Conservation (phyloP, 92 coral and sea anemone genomes). For the Micromussa lordhowensis region DNA sequence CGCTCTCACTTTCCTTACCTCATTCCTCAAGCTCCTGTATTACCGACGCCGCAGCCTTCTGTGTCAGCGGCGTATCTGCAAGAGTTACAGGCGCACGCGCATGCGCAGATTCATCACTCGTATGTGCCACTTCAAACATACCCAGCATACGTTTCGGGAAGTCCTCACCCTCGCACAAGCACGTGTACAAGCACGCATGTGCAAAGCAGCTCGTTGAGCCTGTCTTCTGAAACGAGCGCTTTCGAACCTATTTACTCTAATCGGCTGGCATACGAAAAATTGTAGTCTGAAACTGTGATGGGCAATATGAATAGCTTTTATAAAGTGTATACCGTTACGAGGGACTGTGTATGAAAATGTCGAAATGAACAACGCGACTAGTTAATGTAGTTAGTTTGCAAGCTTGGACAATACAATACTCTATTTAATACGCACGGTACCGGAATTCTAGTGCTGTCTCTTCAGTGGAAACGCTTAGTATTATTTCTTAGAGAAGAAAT, state of each 20-base stretch:
- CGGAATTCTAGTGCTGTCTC: background rate
- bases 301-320: background rate
- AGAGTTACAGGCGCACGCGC: constrained; percentile 71
- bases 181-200: constrained; percentile 44
- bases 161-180: constrained; percentile 59
- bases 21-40: constrained; percentile 75
- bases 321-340: background rate
- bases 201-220: constrained; percentile 50
- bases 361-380: background rate
- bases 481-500: background rate
- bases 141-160: constrained; percentile 81
- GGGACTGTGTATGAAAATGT: background rate
- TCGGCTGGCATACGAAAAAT: constrained; percentile 17
- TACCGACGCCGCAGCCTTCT: constrained; percentile 62
- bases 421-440: background rate
- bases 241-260: constrained; percentile 74
- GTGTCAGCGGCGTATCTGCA: constrained; percentile 73
- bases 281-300: background rate
- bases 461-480: background rate
- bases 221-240: constrained; percentile 86
- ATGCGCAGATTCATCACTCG: constrained; percentile 26
- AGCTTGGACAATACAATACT: background rate
- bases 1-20: constrained; percentile 89
- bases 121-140: constrained; percentile 70
- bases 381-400: background rate